These are phyloP conservation scores for Babyrousa celebensis DNA, from an alignment of 2,797 vertebrate species.

Conservation along the genomic window DNA sequence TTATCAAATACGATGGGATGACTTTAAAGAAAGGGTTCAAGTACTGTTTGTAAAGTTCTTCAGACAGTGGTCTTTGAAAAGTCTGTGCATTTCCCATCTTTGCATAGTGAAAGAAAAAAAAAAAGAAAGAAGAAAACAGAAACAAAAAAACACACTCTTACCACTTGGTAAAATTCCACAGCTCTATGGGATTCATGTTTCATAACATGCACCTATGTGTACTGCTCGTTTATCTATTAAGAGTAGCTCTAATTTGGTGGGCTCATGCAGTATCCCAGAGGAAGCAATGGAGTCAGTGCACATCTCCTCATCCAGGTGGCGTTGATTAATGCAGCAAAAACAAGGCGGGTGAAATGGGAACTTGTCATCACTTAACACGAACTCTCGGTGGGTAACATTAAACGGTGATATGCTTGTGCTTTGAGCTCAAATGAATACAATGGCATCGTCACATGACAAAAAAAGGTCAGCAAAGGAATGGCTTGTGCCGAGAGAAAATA, in stretches of 20 bases:
- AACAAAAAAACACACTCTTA: slow-evolving; percentile 44
- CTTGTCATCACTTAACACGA: slow-evolving; percentile 85
- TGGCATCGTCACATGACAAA: slow-evolving; percentile 74
- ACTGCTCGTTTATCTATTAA: slow-evolving; percentile 92
- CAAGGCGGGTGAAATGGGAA: slow-evolving; percentile 91
- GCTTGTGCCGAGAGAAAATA: slow-evolving; percentile 75
- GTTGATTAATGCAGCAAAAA: slow-evolving; percentile 89
- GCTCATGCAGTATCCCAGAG: slow-evolving; percentile 94
- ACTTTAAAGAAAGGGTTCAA: slow-evolving; percentile 91
- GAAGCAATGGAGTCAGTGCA: slow-evolving; percentile 89
- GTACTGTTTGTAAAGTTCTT: slow-evolving; percentile 90
- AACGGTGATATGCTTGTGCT: slow-evolving; percentile 66
- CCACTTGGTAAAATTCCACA: slow-evolving; percentile 89
- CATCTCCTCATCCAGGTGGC: slow-evolving; percentile 90
- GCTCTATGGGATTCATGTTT: slow-evolving; percentile 88
- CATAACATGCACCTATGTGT: slow-evolving; percentile 95
- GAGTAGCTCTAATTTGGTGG: slow-evolving; percentile 93
- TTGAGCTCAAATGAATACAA: slow-evolving; percentile 65
- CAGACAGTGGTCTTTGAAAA: slow-evolving; percentile 87
- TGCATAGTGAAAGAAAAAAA: slow-evolving; percentile 98
- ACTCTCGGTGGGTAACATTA: slow-evolving; percentile 78
- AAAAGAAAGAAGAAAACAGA: neutral
- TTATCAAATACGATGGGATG: slow-evolving; percentile 88
- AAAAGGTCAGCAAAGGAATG: slow-evolving; percentile 66
- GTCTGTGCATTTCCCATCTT: slow-evolving; percentile 96